phyloP scores from a whole-genome alignment of 2,113 vertebrate genomes.

The Harpagus bidentatus region DNA sequence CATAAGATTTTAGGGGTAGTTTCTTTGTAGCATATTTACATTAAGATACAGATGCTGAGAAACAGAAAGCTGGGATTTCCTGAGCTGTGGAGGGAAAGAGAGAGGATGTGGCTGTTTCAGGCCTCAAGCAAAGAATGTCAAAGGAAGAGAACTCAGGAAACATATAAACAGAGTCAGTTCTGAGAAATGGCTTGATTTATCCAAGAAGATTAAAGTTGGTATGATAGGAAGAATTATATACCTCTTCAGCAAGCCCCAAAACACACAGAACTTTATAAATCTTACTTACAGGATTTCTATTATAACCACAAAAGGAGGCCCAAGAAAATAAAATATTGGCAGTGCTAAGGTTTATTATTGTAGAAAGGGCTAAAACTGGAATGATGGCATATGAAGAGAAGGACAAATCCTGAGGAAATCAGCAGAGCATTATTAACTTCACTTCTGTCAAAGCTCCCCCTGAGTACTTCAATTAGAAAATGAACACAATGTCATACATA shows the following conservation, averaged over 20 bases:
- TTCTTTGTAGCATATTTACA: neutral
- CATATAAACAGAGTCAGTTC: constrained; percentile 4
- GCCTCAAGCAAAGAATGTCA: neutral
- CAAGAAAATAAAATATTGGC: neutral
- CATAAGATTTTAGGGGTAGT: neutral
- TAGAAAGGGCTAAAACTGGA: neutral
- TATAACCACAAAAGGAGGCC: constrained; percentile 4
- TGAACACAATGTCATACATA: neutral
- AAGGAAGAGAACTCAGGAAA: constrained; percentile 40
- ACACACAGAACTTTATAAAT: neutral
- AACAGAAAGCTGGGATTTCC: neutral
- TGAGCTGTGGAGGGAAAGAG: neutral
- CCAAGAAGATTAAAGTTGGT: neutral
- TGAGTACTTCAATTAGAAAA: neutral
- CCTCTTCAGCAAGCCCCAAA: neutral
- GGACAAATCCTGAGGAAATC: neutral
- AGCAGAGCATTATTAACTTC: neutral
- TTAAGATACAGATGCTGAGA: neutral
- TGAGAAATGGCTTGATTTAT: constrained; percentile 29
- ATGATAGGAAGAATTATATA: neutral
- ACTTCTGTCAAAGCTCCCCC: neutral
- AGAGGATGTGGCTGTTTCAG: neutral
- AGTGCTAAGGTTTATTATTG: neutral
- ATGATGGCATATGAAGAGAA: neutral
- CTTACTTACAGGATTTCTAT: neutral